These are phyloP conservation scores for Tachysurus fulvidraco DNA, from an alignment of 2,113 vertebrate genomes.

Conservation along the genomic window DNA sequence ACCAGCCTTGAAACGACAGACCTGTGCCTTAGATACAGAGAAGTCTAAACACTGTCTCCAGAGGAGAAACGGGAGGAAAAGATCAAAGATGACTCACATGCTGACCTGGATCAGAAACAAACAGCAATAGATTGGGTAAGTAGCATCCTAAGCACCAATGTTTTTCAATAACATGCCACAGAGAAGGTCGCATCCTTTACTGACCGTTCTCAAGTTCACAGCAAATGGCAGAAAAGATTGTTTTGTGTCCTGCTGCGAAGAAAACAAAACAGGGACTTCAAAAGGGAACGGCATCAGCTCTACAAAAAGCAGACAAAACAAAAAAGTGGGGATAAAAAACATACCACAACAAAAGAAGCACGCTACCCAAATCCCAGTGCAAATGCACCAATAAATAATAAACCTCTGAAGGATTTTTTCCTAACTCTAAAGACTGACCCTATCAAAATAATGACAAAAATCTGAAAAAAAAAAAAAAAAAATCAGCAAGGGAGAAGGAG, in stretches of 20 bases:
- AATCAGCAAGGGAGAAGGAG: background rate
- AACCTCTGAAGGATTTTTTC: slow-evolving; percentile 19
- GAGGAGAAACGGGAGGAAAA: slow-evolving; percentile 1
- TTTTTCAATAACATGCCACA: slow-evolving; percentile 28
- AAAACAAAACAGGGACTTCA: slow-evolving; percentile 34
- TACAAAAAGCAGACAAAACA: background rate
- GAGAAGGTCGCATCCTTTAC: slow-evolving; percentile 28
- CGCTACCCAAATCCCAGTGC: background rate
- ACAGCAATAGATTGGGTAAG: slow-evolving; percentile 20
- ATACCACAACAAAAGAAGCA: background rate
- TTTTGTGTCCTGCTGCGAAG: slow-evolving; percentile 25
- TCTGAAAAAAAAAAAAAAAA: background rate
- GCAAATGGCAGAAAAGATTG: slow-evolving; percentile 36
- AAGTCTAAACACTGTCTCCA: slow-evolving; percentile 17
- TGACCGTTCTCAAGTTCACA: slow-evolving; percentile 18
- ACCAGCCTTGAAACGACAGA: slow-evolving; percentile 36
- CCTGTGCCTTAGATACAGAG: slow-evolving; percentile 55
- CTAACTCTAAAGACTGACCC: background rate
- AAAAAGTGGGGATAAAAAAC: background rate
- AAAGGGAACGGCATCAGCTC: background rate
- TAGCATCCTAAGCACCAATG: slow-evolving; percentile 9
- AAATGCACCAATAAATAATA: background rate
- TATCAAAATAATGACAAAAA: slow-evolving; percentile 22
- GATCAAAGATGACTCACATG: slow-evolving; percentile 30
- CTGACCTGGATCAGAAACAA: slow-evolving; percentile 38